Base-by-base conservation (phyloP, 2,888 invertebrate genomes). In the Drosophila peninsularis region DNA sequence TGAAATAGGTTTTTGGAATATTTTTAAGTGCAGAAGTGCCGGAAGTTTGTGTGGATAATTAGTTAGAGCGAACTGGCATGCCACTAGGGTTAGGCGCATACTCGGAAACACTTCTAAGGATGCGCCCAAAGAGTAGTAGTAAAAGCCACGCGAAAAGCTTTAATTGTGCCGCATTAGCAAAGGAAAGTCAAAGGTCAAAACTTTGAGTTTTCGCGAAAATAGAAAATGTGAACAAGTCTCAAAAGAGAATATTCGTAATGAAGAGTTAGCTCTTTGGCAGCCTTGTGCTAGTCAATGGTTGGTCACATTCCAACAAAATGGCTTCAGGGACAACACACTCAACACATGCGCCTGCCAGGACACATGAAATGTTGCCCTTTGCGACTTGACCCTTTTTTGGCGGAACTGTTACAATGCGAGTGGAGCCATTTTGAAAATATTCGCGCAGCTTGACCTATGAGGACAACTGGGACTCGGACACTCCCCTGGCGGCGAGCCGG, bases 381-480 rank as follows among this genome's bases (percentile, higher is more conserved):
- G 11, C 36, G 44, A 45, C 24, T 78, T 88, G 88, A 88, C 83
- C 83, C 80, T 69, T 79, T 79, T 60, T 56, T 56, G 56, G 63
- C 70, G 58, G 52, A 62, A 71, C 71, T 72, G 74, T 66, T 69
- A 61, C 65, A 69, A 56, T 37, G 60, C 75, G 80, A 85, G 72
- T 63, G 62, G 63, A 45, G 88, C 83, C 83, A 83, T 83, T 83
- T 83, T 83, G 68, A 60, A 62, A 72, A 50, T 27, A 71, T 86
- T 75, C 75, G 83, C 71, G 71, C 64, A 73, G 72, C 77, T 82
- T 82, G 82, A 79, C 74, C 78, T 78, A 68, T 78, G 52, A 62
- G 73, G 62, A 69, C 30, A 65, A 53, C 56, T 55, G 60, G 72
- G 62, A 52, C 24, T 58, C 60, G 78, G 76, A 78, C 76, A 86